Base-by-base conservation (phyloP, 2,113 vertebrate species). In the Heterochromis multidens region DNA sequence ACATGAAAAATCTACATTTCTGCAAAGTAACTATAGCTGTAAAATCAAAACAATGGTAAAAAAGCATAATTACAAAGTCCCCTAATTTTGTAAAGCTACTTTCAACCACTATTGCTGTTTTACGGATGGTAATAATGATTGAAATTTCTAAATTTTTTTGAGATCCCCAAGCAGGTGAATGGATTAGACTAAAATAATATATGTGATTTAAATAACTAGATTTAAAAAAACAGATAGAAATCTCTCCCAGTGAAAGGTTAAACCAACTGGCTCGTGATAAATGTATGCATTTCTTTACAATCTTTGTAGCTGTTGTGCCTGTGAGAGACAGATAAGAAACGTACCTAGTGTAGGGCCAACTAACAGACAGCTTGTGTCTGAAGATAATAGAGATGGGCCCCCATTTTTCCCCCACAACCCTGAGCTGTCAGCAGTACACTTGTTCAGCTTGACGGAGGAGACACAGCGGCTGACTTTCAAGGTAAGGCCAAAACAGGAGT, bases 321-420 rank as follows among this genome's bases (percentile, higher is more conserved):
- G 70, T n/a, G 19, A 54, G 74, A 80, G 52, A 65, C 76, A 88
- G 94, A 95, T 95, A 94, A 93, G 92, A 84, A 52, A 79, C 35
- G 31, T 40, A 76, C 13, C 21, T 8, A 25, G 52, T 21, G 65
- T 63, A 82, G 63, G 60, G 17, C 70, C 56, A 89, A 87, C 88
- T 76, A 88, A 54, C 80, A 89, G 81, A 82, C 87, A 82, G 88
- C 84, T 37, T 89, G 84, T 77, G 27, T 79, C 23, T 65, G 79
- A 70, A 93, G 94, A 94, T 95, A 92, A 90, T 17, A 84, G 65
- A 84, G 74, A 84, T 3, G 27, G 49, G 31, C 14, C 79, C 79
- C 49, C 67, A 19, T 49, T 85, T 56, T 82, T 61, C 43, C 62
- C 29, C 67, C 31, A 5, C 21, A 59, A 21, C 59, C 80, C 59